Evolutionary conservation across 2,888 invertebrate genomes (phyloP).

Genomic region (Zootermopsis nevadensis): DNA sequence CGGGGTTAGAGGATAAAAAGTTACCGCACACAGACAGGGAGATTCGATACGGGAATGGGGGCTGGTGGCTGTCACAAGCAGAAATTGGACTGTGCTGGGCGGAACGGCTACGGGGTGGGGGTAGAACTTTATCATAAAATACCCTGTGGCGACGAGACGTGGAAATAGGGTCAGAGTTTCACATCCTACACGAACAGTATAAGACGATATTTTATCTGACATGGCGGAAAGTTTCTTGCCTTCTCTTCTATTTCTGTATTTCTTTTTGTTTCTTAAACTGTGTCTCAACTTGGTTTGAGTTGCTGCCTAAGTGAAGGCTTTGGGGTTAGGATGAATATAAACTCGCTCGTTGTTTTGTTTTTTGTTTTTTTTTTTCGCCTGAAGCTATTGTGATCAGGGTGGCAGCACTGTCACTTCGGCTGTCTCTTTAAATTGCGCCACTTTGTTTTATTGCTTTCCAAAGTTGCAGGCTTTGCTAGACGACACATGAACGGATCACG

Average conservation of each 20-base stretch:
- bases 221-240: constrained; percentile 11
- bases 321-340: too few species aligned
- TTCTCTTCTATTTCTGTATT: neutral
- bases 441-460: constrained; percentile 17
- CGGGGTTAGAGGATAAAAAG: constrained; percentile 5
- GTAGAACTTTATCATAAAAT: constrained; percentile 40
- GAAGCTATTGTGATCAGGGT: neutral
- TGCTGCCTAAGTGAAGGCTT: neutral
- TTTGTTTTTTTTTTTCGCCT: too few species aligned
- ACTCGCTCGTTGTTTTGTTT: too few species aligned
- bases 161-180: constrained; percentile 36
- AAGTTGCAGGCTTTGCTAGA: neutral
- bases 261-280: neutral
- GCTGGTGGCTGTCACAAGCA: constrained; percentile 21
- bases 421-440: neutral
- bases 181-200: neutral
- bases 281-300: neutral
- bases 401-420: neutral
- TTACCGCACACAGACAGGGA: neutral
- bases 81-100: constrained; percentile 6
- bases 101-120: neutral
- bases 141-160: constrained; percentile 34
- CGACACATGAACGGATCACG: too few species aligned
- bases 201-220: constrained; percentile 33
- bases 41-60: neutral